These are phyloP conservation scores for Drosophila pectinifera DNA, from an alignment of 1,140 invertebrate species.

Conservation along the genomic window DNA sequence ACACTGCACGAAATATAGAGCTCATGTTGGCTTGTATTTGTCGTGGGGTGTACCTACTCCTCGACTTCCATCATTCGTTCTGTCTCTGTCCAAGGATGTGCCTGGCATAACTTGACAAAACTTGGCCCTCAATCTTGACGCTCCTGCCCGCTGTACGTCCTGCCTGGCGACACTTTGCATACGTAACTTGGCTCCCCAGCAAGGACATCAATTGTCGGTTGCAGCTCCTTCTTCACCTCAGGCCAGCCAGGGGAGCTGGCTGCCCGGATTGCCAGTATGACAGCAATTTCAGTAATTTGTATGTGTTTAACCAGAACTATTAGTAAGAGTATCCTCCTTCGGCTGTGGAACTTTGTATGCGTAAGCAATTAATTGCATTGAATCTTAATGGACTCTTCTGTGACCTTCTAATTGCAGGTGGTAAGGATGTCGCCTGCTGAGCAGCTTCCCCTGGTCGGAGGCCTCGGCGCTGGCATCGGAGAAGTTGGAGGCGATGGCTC, in stretches of 20 bases:
- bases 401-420: conserved; percentile 44
- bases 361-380: conserved; percentile 3
- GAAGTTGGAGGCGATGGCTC: neutral
- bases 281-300: neutral
- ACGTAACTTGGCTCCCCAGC: conserved; percentile 7
- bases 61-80: neutral
- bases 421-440: conserved; percentile 67
- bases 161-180: conserved; percentile 15
- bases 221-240: neutral
- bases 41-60: neutral
- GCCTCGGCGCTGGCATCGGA: neutral
- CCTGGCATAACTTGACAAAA: conserved; percentile 50
- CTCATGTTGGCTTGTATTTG: neutral
- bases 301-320: neutral
- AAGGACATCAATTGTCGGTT: conserved; percentile 24
- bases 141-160: neutral
- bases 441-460: conserved; percentile 47
- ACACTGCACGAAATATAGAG: no score
- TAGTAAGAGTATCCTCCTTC: neutral
- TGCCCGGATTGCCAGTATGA: no score
- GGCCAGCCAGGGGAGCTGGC: no score
- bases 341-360: neutral
- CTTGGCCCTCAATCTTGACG: neutral
- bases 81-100: conserved; percentile 12
- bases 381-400: neutral